Conservation (phyloP, 2,113 vertebrate species). For the Zonotrichia leucophrys region DNA sequence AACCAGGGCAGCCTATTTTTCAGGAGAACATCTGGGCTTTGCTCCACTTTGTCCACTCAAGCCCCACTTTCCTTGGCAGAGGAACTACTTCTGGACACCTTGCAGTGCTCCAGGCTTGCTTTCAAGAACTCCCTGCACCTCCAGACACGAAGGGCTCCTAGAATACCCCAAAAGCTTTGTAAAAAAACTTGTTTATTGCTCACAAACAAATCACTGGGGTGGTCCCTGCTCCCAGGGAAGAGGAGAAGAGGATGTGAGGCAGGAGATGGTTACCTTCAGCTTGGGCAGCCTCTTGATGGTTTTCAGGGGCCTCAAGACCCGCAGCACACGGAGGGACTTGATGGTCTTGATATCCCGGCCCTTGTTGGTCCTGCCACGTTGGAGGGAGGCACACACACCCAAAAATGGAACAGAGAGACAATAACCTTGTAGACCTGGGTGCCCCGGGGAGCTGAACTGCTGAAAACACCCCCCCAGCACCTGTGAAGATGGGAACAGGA, state of each 20-base stretch:
- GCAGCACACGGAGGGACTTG: constrained; percentile 93
- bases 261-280: constrained; percentile 83
- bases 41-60: neutral
- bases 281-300: constrained; percentile 99
- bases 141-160: neutral
- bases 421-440: neutral
- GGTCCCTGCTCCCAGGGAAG: neutral
- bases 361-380: constrained; percentile 85
- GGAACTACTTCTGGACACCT: neutral
- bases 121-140: neutral
- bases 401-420: constrained; percentile 10
- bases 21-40: neutral
- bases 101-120: neutral
- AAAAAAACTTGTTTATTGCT: neutral
- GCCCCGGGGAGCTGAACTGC: neutral
- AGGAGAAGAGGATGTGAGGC: neutral
- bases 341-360: constrained; percentile 98
- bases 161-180: neutral
- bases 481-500: neutral
- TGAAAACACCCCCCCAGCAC: neutral
- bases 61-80: neutral
- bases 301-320: constrained; percentile 94
- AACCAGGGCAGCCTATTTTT: neutral
- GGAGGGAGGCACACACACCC: neutral
- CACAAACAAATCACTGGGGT: fast-evolving